Base-by-base conservation (phyloP, 2,797 vertebrate species). In the Champsocephalus esox region DNA sequence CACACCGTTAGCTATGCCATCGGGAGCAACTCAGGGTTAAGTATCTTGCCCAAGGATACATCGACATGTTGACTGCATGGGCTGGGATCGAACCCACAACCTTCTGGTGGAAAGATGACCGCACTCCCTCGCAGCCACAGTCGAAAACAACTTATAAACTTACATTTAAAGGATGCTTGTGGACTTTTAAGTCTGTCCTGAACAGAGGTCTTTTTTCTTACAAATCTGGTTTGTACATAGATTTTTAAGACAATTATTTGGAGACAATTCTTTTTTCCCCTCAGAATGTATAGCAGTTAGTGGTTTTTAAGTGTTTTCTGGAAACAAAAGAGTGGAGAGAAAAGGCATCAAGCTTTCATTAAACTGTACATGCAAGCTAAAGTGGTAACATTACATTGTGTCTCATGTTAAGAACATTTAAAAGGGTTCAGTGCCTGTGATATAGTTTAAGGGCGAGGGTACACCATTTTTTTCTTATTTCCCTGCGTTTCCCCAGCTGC, bases 401-500 rank as follows among this genome's bases (percentile, higher is more conserved):
- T n/a, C n/a, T 56, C 66, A 2, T 14, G 24, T 24, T 71, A 11
- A 58, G 28, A 17, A 3, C 0, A 0, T 11, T 28, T 65, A 7
- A 9, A 34, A 48, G 0, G 41, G 46, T 46, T 49, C 54, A 12
- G 38, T n/a, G 13, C 11, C 49, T 54, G 16, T 28, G 60, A 9
- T 13, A 60, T 41, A 49, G 12, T 64, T 70, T 41, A 28, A 34
- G n/a, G 11, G 54, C 50, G 49, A 57, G 52, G 46, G 17, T 51
- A 52, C 28, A 43, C 14, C 41, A 5, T 44, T 41, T 51, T 19
- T 60, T 38, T 24, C 14, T 61, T 24, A 9, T 51, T 48, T 24
- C 38, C 7, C 13, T 34, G 14, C 11, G 14, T 69, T 79, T 63
- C 46, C 24, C 57, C 75, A 55, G 77, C 79, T 72, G 82, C 57